Evolutionary conservation across 1,140 invertebrate genomes (phyloP).

Genomic region (Camponotus vicinus): DNA sequence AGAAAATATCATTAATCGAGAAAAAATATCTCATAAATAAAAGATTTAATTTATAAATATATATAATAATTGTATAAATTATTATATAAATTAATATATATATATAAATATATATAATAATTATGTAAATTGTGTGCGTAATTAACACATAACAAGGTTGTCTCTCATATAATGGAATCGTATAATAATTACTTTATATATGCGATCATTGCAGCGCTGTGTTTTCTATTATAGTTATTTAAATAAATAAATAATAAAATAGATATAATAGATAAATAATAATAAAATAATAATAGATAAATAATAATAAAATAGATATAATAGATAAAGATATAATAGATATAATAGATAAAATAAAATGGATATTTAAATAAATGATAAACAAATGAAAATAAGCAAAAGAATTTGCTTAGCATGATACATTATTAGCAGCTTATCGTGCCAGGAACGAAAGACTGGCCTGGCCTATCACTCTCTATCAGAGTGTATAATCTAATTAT

Average conservation of each 20-base stretch:
- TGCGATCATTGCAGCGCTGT: not conserved
- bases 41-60: conserved; percentile 7
- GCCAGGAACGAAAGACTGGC: not conserved
- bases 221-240: not conserved
- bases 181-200: not conserved
- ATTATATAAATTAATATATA: too few species aligned
- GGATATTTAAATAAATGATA: not conserved
- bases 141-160: not conserved
- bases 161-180: not conserved
- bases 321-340: too few species aligned
- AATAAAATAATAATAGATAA: too few species aligned
- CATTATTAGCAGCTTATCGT: conserved; percentile 24
- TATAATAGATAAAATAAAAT: too few species aligned
- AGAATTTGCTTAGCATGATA: not conserved
- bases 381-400: not conserved
- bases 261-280: too few species aligned
- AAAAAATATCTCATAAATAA: not conserved
- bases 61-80: too few species aligned
- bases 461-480: conserved; percentile 2
- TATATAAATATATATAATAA: not conserved
- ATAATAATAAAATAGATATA: too few species aligned
- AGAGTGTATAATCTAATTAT: conserved; percentile 30
- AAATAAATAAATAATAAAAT: too few species aligned
- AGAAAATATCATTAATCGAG: conserved; percentile 7
- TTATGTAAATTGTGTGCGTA: not conserved